A percentile compares a stretch with the other conserved stretches of the same genome.
phyloP scores from a whole-genome alignment of 2,113 vertebrate species.

The Bos javanicus region DNA sequence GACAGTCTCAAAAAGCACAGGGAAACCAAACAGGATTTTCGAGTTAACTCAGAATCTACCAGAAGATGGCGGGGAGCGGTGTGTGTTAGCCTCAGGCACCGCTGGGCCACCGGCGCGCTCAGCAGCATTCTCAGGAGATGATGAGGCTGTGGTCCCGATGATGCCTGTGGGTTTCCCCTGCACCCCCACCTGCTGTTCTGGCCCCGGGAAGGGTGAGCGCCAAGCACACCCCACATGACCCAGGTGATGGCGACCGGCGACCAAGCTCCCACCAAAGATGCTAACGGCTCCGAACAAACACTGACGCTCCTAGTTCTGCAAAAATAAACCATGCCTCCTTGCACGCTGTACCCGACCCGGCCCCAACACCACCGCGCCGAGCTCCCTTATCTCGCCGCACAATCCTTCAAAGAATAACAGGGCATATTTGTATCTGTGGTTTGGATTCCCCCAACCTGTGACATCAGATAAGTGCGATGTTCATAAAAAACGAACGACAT shows the following conservation, averaged over 20 bases:
- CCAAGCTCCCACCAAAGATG: background rate
- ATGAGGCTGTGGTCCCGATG: no score
- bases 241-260: accelerated
- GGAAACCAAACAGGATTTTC: slow-evolving; percentile 50
- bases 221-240: background rate
- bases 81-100: background rate
- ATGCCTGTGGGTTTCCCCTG: background rate
- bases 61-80: background rate
- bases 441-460: slow-evolving; percentile 57
- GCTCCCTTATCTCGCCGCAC: background rate
- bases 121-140: background rate
- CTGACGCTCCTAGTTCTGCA: background rate
- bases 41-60: background rate
- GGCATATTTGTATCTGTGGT: slow-evolving; percentile 45
- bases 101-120: accelerated
- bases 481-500: background rate
- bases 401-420: slow-evolving; percentile 3
- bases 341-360: accelerated
- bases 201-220: background rate
- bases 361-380: background rate
- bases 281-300: background rate
- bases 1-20: slow-evolving; percentile 24
- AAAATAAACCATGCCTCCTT: background rate
- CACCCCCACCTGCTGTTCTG: background rate
- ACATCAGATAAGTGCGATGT: slow-evolving; percentile 53